Conservation (phyloP, 2,888 invertebrate genomes). For the Pemphredon lugubris region DNA sequence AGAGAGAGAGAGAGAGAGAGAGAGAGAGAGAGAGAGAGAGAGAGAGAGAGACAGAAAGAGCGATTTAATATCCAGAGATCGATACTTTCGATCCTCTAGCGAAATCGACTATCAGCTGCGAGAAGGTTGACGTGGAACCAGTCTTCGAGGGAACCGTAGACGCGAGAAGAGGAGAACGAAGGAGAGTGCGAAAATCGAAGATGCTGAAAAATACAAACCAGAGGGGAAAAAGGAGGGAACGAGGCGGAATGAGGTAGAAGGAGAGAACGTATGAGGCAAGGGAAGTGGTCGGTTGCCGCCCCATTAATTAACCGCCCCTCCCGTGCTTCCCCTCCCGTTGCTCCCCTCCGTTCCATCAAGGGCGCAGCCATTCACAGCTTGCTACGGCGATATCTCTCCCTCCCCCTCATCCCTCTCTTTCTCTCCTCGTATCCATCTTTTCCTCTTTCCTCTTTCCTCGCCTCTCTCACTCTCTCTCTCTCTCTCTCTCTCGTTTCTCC, state of each 20-base stretch:
- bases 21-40: too few species aligned
- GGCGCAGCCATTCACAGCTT: slow-evolving; percentile 73
- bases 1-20: too few species aligned
- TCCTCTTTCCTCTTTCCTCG: too few species aligned
- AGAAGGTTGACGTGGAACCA: slow-evolving; percentile 26
- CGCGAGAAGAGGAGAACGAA: too few species aligned
- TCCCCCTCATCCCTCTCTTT: slow-evolving; percentile 47
- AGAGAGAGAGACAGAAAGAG: too few species aligned
- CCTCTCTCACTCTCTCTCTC: slow-evolving; percentile 26
- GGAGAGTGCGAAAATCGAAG: slow-evolving; percentile 25
- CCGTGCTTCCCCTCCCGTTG: slow-evolving; percentile 61
- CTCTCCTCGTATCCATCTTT: too few species aligned
- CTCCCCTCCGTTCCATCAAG: slow-evolving; percentile 68
- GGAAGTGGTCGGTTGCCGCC: slow-evolving; percentile 74
- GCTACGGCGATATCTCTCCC: slow-evolving; percentile 57
- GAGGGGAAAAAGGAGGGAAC: slow-evolving; percentile 25
- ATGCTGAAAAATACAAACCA: slow-evolving; percentile 31
- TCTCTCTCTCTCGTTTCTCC: too few species aligned
- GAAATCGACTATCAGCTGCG: slow-evolving; percentile 26
- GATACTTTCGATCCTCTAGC: slow-evolving; percentile 25
- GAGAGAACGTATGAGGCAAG: slow-evolving; percentile 58
- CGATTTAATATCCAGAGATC: slow-evolving; percentile 40
- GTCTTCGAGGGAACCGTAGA: slow-evolving; percentile 21
- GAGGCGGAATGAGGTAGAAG: slow-evolving; percentile 40
- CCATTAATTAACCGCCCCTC: slow-evolving; percentile 75